Conservation (phyloP, 2,113 vertebrate genomes). For the Gnathonemus longibarbis region DNA sequence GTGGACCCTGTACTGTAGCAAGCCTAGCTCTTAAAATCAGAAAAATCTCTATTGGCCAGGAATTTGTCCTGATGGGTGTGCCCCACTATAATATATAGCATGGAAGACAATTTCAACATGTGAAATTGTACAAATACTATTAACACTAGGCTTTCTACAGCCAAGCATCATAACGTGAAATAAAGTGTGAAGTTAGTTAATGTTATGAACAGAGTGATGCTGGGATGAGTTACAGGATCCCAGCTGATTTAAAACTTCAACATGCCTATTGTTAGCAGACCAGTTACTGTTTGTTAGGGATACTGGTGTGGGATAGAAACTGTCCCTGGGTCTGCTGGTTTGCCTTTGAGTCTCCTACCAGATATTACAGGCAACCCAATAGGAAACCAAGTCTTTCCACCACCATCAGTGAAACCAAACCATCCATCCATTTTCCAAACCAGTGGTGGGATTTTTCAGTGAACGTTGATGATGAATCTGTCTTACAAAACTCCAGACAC, state of each 20-base stretch:
- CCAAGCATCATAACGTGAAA: background rate
- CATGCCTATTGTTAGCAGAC: background rate
- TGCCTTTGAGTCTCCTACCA: background rate
- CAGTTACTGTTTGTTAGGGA: background rate
- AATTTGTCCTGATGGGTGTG: background rate
- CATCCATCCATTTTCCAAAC: background rate
- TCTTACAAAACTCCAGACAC: background rate
- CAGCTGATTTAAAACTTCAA: background rate
- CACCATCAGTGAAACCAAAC: background rate
- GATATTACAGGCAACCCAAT: background rate
- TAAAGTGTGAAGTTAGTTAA: background rate
- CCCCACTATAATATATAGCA: background rate
- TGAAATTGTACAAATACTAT: background rate
- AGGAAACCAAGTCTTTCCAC: background rate
- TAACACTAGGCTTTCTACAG: background rate
- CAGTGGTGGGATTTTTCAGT: background rate
- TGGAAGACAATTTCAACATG: background rate
- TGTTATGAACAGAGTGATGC: background rate
- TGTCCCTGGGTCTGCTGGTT: background rate
- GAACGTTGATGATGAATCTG: background rate
- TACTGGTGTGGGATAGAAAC: background rate
- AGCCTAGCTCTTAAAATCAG: background rate
- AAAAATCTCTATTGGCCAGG: background rate
- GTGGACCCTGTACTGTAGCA: background rate
- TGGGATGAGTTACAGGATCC: background rate